Conservation (phyloP, 2,113 vertebrate genomes). For the Datnioides undecimradiatus region DNA sequence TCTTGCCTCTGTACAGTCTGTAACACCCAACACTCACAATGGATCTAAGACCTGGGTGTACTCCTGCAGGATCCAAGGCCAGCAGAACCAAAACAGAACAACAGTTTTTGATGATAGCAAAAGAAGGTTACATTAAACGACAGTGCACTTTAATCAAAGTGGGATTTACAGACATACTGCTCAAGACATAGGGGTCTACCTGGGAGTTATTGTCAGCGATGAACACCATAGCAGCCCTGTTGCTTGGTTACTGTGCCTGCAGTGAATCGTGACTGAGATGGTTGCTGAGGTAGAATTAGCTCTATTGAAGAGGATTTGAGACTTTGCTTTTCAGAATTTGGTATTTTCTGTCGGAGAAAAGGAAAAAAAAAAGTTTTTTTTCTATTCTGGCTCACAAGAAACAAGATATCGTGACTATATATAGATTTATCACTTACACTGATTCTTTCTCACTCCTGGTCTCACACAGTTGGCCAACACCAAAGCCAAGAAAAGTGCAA, state of each 20-base stretch:
- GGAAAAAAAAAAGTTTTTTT: not conserved
- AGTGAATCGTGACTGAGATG: conserved; percentile 58
- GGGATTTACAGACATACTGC: conserved; percentile 52
- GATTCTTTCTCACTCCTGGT: not conserved
- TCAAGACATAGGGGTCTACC: conserved; percentile 45
- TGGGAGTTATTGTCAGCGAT: conserved; percentile 56
- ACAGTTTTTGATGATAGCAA: conserved; percentile 31
- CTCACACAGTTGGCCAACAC: not conserved
- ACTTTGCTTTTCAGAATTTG: conserved; percentile 19
- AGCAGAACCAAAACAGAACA: conserved; percentile 22
- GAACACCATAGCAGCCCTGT: conserved; percentile 49
- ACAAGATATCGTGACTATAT: not conserved
- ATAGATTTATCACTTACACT: not conserved
- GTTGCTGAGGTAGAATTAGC: conserved; percentile 51
- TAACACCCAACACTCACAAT: not conserved
- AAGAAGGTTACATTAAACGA: conserved; percentile 52
- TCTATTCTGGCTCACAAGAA: not conserved
- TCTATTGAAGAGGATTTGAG: conserved; percentile 35
- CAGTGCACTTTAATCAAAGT: conserved; percentile 68
- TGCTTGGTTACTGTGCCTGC: conserved; percentile 74
- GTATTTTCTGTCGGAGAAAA: conserved; percentile 16
- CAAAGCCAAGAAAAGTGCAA: not conserved
- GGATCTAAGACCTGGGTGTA: not conserved
- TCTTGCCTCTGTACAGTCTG: not conserved
- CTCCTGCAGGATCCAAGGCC: not conserved